These are phyloP conservation scores for Barypeithes pellucidus DNA, from an alignment of 2,888 invertebrate genomes.

Conservation along the genomic window DNA sequence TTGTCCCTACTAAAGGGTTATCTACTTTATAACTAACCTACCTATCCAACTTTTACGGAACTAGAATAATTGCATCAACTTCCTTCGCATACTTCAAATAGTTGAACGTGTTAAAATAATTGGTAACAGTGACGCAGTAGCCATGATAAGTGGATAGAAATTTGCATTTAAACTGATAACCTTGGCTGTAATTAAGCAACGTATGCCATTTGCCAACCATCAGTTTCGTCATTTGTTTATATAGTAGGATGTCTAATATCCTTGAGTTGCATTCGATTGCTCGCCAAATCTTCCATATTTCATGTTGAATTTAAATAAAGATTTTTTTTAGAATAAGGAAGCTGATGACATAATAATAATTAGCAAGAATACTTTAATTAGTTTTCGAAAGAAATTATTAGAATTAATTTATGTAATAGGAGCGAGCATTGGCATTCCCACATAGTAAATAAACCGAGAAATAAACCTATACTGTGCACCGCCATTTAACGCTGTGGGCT, in stretches of 20 bases:
- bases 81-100: not conserved
- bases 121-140: slow-evolving; percentile 15
- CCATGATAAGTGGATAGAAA: slow-evolving; percentile 10
- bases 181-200: slow-evolving; percentile 4
- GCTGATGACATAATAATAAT: no score
- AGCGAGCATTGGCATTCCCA: no score
- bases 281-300: not conserved
- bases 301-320: no score
- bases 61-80: slow-evolving; percentile 2
- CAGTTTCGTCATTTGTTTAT: slow-evolving; percentile 17
- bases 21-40: no score
- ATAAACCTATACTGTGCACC: no score
- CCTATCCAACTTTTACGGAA: not conserved
- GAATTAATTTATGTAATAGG: no score
- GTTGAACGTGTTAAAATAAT: not conserved
- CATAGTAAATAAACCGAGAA: no score
- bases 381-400: no score
- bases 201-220: slow-evolving; percentile 16
- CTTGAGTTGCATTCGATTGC: slow-evolving; percentile 2
- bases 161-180: slow-evolving; percentile 26
- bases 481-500: no score
- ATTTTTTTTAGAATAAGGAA: no score
- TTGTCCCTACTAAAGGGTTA: no score
- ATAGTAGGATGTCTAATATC: slow-evolving; percentile 13
- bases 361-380: no score